Evolutionary conservation across 2,113 vertebrate species (phyloP).

Genomic region (Coturnix japonica): DNA sequence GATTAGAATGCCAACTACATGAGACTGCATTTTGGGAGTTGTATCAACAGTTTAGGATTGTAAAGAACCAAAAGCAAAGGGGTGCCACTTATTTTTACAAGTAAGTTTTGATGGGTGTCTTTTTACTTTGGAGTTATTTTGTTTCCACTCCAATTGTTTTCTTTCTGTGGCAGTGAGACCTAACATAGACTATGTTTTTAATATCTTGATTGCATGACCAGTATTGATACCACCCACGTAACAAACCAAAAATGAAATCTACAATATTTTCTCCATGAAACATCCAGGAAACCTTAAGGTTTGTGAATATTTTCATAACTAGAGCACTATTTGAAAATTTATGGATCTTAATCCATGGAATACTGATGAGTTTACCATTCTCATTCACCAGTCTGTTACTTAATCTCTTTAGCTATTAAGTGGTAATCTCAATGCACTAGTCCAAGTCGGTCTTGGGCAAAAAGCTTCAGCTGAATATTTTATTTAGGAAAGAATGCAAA

Average conservation of each 20-base stretch:
- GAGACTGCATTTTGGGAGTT: accelerated
- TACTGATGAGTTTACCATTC: not conserved
- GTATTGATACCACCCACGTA: not conserved
- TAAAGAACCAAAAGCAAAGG: not conserved
- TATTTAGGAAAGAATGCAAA: constrained; percentile 30
- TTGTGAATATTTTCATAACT: not conserved
- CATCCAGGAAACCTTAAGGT: not conserved
- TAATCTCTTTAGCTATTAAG: not conserved
- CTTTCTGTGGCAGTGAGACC: not conserved
- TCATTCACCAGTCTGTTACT: not conserved
- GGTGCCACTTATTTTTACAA: accelerated
- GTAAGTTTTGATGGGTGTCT: not conserved
- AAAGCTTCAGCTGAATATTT: not conserved
- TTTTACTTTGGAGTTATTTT: not conserved
- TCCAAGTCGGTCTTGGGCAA: not conserved
- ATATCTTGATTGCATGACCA: not conserved
- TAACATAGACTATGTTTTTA: not conserved
- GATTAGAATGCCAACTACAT: not conserved
- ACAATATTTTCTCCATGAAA: not conserved
- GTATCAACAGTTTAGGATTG: not conserved
- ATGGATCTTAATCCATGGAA: not conserved
- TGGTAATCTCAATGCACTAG: not conserved
- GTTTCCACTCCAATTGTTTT: not conserved
- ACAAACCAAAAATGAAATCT: not conserved
- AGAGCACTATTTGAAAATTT: not conserved